phyloP scores from a whole-genome alignment of 2,113 vertebrate genomes.

The Sapajus apella region DNA sequence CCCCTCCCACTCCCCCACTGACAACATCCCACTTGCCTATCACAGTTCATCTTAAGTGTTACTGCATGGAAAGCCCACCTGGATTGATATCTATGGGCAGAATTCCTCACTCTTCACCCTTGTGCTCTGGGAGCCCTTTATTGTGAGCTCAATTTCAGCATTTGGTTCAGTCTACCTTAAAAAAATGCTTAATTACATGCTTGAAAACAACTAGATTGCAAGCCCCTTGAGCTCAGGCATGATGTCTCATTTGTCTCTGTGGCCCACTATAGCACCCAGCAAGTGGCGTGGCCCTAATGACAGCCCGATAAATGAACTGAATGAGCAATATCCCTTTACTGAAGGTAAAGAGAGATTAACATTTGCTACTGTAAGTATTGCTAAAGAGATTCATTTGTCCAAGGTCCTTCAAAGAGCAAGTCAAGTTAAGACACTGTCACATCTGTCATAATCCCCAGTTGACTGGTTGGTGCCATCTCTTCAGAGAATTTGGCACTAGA shows the following conservation, averaged over 20 bases:
- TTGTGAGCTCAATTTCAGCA: background rate
- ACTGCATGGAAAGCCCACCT: background rate
- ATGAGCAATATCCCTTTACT: background rate
- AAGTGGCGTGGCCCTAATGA: background rate
- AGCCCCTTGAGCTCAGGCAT: background rate
- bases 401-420: conserved; percentile 29
- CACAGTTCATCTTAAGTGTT: background rate
- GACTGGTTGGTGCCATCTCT: background rate
- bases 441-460: conserved; percentile 18
- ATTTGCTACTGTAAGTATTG: background rate
- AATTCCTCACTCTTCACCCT: background rate
- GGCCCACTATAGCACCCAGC: background rate
- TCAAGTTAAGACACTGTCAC: background rate
- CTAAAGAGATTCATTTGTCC: background rate
- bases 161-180: background rate
- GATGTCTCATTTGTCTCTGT: background rate
- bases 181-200: background rate
- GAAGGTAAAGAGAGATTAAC: background rate
- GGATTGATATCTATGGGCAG: background rate
- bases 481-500: conserved; percentile 1
- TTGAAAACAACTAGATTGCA: background rate
- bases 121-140: background rate
- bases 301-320: background rate
- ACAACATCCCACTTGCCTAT: background rate
- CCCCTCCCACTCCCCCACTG: background rate